Evolutionary conservation across 2,888 invertebrate genomes (phyloP).

Genomic region (Cerastis rubricosa): DNA sequence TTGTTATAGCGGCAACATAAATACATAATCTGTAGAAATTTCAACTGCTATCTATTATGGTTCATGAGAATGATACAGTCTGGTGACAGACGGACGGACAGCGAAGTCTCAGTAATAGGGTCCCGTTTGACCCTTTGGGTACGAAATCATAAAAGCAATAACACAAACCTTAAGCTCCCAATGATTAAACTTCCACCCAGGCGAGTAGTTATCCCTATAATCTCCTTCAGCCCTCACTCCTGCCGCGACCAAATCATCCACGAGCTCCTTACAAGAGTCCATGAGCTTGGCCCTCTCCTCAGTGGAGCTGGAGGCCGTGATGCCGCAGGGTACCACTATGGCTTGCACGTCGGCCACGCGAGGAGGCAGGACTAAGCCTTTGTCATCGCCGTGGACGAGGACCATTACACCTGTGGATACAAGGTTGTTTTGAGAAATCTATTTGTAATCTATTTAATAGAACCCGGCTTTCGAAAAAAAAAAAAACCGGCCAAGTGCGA

Average conservation of each 20-base stretch:
- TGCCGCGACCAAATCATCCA: constrained; percentile 90
- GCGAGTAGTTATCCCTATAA: constrained; percentile 98
- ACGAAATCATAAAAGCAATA: too few relatives aligned
- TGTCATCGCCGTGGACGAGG: constrained; percentile 98
- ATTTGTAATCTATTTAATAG: not conserved
- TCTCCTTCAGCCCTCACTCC: constrained; percentile 96
- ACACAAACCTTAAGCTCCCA: constrained; percentile 96
- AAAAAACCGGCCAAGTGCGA: too few relatives aligned
- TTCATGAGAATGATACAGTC: too few relatives aligned
- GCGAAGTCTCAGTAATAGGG: too few relatives aligned
- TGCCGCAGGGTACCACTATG: constrained; percentile 98
- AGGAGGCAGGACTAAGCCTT: constrained; percentile 98
- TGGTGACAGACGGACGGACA: too few relatives aligned
- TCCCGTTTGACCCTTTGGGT: too few relatives aligned
- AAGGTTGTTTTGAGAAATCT: not conserved
- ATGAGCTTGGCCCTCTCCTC: constrained; percentile 93
- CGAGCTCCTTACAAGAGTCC: constrained; percentile 93
- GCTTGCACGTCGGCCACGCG: constrained; percentile 96
- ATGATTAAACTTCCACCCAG: constrained; percentile 99
- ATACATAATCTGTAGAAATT: too few relatives aligned
- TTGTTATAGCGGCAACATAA: too few relatives aligned
- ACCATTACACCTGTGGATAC: constrained; percentile 93
- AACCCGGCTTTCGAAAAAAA: too few relatives aligned
- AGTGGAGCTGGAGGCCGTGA: constrained; percentile 95
- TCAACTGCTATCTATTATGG: too few relatives aligned